Base-by-base conservation (phyloP, 53 echinoderm and acorn worm genomes). In the Crossaster papposus region DNA sequence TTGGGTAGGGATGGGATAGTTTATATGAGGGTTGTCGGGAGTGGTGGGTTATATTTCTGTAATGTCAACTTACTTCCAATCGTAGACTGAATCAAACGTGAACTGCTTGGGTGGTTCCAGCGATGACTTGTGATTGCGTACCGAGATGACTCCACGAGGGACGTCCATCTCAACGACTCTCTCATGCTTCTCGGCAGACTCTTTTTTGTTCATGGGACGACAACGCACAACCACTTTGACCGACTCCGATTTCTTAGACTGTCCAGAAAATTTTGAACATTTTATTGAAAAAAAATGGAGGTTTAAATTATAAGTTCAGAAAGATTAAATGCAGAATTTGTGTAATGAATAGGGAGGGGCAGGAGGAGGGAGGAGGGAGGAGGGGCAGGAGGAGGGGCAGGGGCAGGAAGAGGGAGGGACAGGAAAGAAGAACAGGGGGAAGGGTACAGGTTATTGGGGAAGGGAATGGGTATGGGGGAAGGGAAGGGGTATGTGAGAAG, bases 221-320 rank as follows among this genome's bases (percentile, higher is more conserved):
- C 99, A 99, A 71, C 99, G 90, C 64, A 99, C 96, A 30, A 99
- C 96, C 87, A 99, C 99, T 65, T 99, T 99, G 72, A 99, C 96
- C 2, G 96, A 89, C 85, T 99, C 99, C 0, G 96, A 91, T 77
- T 99, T 96, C 79, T 96, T 97, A 23, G 98, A 97, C 97, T 97
- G 95, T 12, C 1, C 35, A 34, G n/a, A 65, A 29, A 52, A 64
- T 0, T 35, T 35, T 9, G 9, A 44, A 44, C 44, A 44, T 44
- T 9, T 44, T 44, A 5, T 5, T 44, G 44, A 44, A 44, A 44
- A 9, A 44, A 38, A 1, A 7, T 44, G n/a, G n/a, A n/a, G n/a
- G n/a, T n/a, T n/a, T n/a, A n/a, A n/a, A n/a, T n/a, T n/a, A n/a
- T n/a, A n/a, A n/a, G n/a, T n/a, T n/a, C n/a, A n/a, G n/a, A n/a